Percentiles rank a stretch among this genome's conserved stretches.
These are phyloP conservation scores for Alosa sapidissima DNA, from an alignment of 2,797 vertebrate species.

Conservation along the genomic window DNA sequence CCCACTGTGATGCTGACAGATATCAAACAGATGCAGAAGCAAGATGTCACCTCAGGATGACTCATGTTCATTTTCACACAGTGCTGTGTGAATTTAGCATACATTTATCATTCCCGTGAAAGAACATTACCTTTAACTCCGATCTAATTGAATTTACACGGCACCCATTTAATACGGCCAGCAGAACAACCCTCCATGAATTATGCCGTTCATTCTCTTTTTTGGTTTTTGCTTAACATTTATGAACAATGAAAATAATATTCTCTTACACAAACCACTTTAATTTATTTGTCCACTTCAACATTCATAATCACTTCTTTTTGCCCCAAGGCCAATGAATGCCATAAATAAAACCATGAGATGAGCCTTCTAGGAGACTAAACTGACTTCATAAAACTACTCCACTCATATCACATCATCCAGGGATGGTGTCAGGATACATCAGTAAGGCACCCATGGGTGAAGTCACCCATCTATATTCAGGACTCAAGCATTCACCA, in stretches of 20 bases:
- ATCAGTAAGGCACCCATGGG: not conserved
- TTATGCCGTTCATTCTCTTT: not conserved
- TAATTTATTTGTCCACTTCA: not conserved
- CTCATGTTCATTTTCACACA: not conserved
- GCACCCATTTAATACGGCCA: not conserved
- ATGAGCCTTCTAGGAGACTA: not conserved
- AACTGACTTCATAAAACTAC: not conserved
- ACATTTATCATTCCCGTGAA: not conserved
- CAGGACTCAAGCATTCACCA: not conserved
- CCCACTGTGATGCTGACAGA: not conserved
- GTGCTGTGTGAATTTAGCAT: not conserved
- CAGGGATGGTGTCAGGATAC: not conserved
- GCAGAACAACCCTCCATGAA: not conserved
- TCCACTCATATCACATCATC: not conserved
- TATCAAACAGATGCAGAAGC: not conserved
- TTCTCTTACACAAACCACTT: not conserved
- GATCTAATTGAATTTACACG: not conserved
- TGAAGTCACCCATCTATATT: not conserved
- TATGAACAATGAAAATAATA: not conserved
- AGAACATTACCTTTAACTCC: not conserved
- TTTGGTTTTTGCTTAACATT: not conserved
- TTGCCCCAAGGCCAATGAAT: no score
- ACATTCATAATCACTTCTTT: not conserved
- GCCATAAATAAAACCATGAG: not conserved
- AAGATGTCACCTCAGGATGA: not conserved